Evolutionary conservation across 2,888 invertebrate genomes (phyloP), one percentile per base, ranked within the genome.

Genomic region (Hemithea aestivaria): DNA sequence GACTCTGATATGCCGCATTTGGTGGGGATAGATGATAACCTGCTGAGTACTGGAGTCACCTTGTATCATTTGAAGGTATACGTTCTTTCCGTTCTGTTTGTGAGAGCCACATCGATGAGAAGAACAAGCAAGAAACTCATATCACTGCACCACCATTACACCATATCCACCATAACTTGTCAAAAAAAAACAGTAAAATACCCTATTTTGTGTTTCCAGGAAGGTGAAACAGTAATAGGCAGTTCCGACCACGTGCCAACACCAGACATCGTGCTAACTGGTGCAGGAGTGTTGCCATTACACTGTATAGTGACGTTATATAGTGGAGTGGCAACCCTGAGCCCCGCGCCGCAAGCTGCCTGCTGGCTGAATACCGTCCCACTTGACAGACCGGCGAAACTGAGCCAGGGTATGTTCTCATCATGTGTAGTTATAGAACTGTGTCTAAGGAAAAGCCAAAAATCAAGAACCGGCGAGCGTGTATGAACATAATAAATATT

Each of bases 1-100:
- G 96, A 96, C 73, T 96, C 96, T 0, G 96, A 96, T 66, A 92
- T 94, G 89, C 97, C 97, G 0, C 97, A 97, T 81, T 89, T 97
- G 4, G 94, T 97, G 33, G 95, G 96, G 21, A 96, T 97, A 50
- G 96, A 96, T 62, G 96, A 96, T 63, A 96, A 97, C 73, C 81
- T 95, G 28, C 90, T 96, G 27, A 96, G 94, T 40, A 97, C 97
- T 0, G 97, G 97, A 0, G 96, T 97, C 16, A 96, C 96, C 0
- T 82, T 97, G 0, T 97, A 96, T 68, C 96, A 96, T 74, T 84
- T 97, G 11, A 96, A 96, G 89, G 92, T 91, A n/a, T n/a, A n/a
- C n/a, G n/a, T n/a, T n/a, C n/a, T n/a, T n/a, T n/a, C n/a, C n/a
- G n/a, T n/a, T n/a, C n/a, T n/a, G n/a, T n/a, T n/a, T n/a, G n/a